These are phyloP conservation scores for Arvicanthis niloticus DNA, from an alignment of 2,113 vertebrate species.

Conservation along the genomic window DNA sequence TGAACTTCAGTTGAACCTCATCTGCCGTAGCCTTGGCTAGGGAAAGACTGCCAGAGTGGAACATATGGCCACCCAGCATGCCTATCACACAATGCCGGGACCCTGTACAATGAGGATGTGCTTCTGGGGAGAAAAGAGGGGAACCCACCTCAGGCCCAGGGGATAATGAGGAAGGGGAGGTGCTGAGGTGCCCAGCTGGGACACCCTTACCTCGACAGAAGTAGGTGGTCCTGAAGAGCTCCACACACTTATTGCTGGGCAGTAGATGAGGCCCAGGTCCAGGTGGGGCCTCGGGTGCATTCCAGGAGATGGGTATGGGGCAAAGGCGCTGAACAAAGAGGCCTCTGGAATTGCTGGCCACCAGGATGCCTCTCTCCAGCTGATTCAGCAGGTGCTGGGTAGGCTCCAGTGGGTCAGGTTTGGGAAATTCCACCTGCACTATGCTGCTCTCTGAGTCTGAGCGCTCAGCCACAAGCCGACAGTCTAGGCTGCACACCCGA, in stretches of 20 bases:
- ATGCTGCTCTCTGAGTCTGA: conserved; percentile 55
- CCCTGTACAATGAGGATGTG: neutral
- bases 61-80: neutral
- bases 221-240: conserved; percentile 87
- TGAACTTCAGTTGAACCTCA: neutral
- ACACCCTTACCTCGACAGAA: conserved; percentile 89
- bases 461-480: conserved; percentile 81
- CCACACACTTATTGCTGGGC: conserved; percentile 85
- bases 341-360: conserved; percentile 87
- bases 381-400: conserved; percentile 87
- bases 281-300: conserved; percentile 81
- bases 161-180: neutral
- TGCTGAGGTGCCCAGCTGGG: too few relatives aligned
- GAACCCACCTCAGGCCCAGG: neutral
- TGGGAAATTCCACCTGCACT: conserved; percentile 78
- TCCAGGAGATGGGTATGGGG: conserved; percentile 91
- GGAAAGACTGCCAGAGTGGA: neutral
- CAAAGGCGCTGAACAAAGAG: conserved; percentile 90
- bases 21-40: neutral
- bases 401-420: conserved; percentile 62
- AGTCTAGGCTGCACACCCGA: conserved; percentile 84
- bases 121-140: neutral
- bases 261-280: conserved; percentile 83
- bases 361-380: conserved; percentile 89
- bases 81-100: neutral